Base-by-base conservation (phyloP, 1,140 invertebrate species). In the Drosophila virilis region DNA sequence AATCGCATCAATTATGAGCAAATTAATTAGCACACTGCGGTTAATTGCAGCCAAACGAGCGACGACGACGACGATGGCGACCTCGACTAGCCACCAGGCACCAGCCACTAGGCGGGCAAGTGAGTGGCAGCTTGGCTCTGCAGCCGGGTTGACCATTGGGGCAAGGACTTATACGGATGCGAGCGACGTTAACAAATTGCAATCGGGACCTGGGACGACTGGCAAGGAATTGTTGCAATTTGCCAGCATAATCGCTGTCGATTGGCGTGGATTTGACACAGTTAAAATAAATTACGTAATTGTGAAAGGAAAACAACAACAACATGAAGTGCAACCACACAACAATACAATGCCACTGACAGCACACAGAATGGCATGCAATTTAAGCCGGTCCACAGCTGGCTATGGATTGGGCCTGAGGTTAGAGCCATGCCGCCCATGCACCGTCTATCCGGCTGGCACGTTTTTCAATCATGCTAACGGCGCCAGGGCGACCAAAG, bases 251-350 rank as follows among this genome's bases (percentile, higher is more conserved):
- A 89, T 89, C 84, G 84, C 71, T 80, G 84, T 84, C 77, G 84
- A 89, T 89, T 85, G 84, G 77, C 80, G 77, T 84, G 84, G 80
- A 89, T 89, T 89, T 89, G 84, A 89, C 84, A 89, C 84, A 89
- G 84, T 89, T 89, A 89, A 89, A 88, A 88, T 89, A 88, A 88
- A 88, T 88, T 88, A 89, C 84, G 84, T 89, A 89, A 88, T 88
- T 88, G 84, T 74, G 75, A 74, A 80, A 65, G 65, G 67, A 61
- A 74, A 74, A 69, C 62, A 74, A 28, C 42, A 28, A 33, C 17
- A 50, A 38, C 62, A 61, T 37, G 17, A 35, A 28, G 43, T 43
- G 38, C n/a, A 51, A 67, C 69, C 62, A 55, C 69, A 72, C 62
- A 72, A 67, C 69, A 72, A 72, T 67, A 72, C 69, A 72, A 65